Percentiles rank a stretch among this genome's conserved stretches.
Evolutionary conservation across 30 jellyfish, hydroid and myxozoan genomes (phyloP).

Genomic region (Catostylus mosaicus): DNA sequence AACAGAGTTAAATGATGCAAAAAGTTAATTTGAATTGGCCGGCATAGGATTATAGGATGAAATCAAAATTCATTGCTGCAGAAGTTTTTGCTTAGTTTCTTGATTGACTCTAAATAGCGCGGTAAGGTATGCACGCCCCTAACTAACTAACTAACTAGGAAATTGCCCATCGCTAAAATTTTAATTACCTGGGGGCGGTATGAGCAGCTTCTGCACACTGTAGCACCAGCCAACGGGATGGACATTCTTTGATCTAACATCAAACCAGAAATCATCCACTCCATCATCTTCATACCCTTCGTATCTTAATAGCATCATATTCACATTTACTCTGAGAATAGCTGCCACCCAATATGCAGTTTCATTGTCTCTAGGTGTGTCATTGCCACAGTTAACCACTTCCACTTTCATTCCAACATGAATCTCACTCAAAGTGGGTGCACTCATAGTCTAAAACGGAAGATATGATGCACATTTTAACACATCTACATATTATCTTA

Average conservation of each 20-base stretch:
- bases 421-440: slow-evolving; percentile 84
- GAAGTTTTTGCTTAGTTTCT: too few relatives aligned
- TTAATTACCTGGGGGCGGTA: slow-evolving; percentile 93
- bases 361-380: slow-evolving; percentile 78
- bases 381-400: slow-evolving; percentile 91
- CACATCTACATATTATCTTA: too few relatives aligned
- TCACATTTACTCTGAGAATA: slow-evolving; percentile 70
- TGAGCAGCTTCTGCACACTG: slow-evolving; percentile 82
- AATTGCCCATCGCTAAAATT: not conserved
- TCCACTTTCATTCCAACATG: slow-evolving; percentile 96
- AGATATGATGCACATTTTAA: not conserved
- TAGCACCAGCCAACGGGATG: slow-evolving; percentile 99
- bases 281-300: slow-evolving; percentile 82
- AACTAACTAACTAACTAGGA: not conserved
- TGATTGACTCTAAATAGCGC: too few relatives aligned
- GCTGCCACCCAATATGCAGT: slow-evolving; percentile 94
- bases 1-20: too few relatives aligned
- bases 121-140: too few relatives aligned
- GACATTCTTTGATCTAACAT: slow-evolving; percentile 84
- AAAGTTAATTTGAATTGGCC: too few relatives aligned
- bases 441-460: slow-evolving; percentile 58
- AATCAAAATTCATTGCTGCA: too few relatives aligned
- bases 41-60: too few relatives aligned
- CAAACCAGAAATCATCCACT: slow-evolving; percentile 89
- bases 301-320: slow-evolving; percentile 87